Evolutionary conservation across 2,797 vertebrate species (phyloP).

Genomic region (Epinephelus coioides): DNA sequence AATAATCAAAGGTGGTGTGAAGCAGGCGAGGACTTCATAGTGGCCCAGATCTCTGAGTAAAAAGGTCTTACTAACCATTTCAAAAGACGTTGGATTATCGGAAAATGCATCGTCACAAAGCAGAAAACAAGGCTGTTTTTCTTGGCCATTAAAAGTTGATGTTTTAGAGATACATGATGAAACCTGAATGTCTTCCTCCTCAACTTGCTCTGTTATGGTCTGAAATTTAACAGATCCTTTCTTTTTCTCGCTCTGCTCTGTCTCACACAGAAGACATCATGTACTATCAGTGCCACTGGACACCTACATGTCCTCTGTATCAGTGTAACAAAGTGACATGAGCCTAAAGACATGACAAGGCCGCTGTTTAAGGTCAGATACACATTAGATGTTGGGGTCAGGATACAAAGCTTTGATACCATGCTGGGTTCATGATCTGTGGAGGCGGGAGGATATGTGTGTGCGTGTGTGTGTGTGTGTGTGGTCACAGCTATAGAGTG

Average conservation of each 20-base stretch:
- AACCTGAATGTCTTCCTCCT: too few species aligned
- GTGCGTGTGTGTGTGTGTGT: slow-evolving; percentile 40
- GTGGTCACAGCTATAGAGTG: slow-evolving; percentile 27
- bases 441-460: slow-evolving; percentile 8
- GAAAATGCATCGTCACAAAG: too few species aligned
- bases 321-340: not conserved
- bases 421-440: slow-evolving; percentile 54
- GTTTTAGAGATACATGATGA: too few species aligned
- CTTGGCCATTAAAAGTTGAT: too few species aligned
- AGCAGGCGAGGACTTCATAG: too few species aligned
- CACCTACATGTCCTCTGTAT: not conserved
- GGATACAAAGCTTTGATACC: slow-evolving; percentile 36
- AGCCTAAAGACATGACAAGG: slow-evolving; percentile 13
- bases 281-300: not conserved
- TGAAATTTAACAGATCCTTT: too few species aligned
- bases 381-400: slow-evolving; percentile 29
- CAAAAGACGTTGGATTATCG: too few species aligned
- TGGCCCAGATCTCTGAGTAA: too few species aligned
- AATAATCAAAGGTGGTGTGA: too few species aligned
- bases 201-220: too few species aligned
- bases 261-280: not conserved
- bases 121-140: too few species aligned
- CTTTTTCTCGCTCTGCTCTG: not conserved
- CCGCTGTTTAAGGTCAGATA: slow-evolving; percentile 24
- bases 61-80: too few species aligned